phyloP scores from a whole-genome alignment of 1,140 invertebrate species.

The Melanaphis sacchari region DNA sequence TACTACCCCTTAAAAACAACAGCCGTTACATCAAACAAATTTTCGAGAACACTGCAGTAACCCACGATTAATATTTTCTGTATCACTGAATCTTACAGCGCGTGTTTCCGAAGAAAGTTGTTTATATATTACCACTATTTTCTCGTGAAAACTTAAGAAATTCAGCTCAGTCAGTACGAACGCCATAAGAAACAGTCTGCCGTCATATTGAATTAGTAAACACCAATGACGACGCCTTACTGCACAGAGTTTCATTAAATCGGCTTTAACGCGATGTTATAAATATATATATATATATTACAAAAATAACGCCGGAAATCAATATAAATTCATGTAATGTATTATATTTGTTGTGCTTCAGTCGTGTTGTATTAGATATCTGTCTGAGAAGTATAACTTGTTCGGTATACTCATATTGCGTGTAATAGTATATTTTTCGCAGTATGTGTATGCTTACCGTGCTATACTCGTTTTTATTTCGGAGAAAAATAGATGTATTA shows the following conservation, averaged over 20 bases:
- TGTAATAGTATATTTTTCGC: not conserved
- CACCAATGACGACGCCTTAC: not conserved
- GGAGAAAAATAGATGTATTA: constrained; percentile 18
- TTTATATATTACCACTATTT: not conserved
- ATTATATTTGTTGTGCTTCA: not conserved
- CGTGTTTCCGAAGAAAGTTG: constrained; percentile 28
- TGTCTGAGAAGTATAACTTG: not conserved
- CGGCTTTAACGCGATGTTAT: not conserved
- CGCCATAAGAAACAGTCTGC: not conserved
- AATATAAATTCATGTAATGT: not conserved
- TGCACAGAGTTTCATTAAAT: not conserved
- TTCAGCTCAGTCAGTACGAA: not conserved
- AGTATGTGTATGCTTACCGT: not conserved
- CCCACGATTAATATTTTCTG: not conserved
- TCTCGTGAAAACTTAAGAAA: not conserved
- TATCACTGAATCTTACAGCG: not conserved
- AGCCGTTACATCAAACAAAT: constrained; percentile 7
- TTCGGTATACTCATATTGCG: not conserved
- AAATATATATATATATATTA: not conserved
- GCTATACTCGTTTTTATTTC: not conserved
- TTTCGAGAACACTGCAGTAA: constrained; percentile 12
- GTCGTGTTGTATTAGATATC: not conserved
- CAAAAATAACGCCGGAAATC: not conserved
- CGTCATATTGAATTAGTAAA: not conserved
- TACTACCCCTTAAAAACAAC: not conserved